Percentiles rank a stretch among this genome's conserved stretches.
Evolutionary conservation across 2,797 vertebrate genomes (phyloP).

Genomic region (Schizothorax lantsangensis): DNA sequence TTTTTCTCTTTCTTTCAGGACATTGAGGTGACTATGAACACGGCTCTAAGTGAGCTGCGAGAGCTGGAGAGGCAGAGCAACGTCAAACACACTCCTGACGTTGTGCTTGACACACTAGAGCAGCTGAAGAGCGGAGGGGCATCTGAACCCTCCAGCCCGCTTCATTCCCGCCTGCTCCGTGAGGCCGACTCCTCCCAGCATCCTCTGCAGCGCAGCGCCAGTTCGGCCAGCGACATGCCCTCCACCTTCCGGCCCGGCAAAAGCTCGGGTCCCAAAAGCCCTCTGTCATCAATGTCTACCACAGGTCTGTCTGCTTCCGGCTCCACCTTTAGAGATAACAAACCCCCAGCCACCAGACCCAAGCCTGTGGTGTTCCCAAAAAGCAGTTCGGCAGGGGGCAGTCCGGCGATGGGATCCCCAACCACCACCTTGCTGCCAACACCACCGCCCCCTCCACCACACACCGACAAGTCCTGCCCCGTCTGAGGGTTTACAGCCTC

Average conservation of each 20-base stretch:
- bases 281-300: constrained; percentile 72
- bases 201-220: constrained; percentile 92
- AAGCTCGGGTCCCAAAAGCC: constrained; percentile 80
- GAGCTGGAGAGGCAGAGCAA: constrained; percentile 91
- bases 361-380: constrained; percentile 95
- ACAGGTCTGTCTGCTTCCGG: constrained; percentile 85
- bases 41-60: constrained; percentile 88
- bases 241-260: constrained; percentile 91
- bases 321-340: constrained; percentile 85
- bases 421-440: constrained; percentile 86
- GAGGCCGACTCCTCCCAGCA: constrained; percentile 80
- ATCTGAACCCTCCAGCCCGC: constrained; percentile 95
- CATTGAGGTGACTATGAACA: constrained; percentile 89
- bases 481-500: constrained; percentile 76
- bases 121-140: constrained; percentile 89
- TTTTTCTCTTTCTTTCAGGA: constrained; percentile 78
- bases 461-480: constrained; percentile 94
- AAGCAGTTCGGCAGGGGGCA: constrained; percentile 78
- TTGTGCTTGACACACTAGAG: constrained; percentile 97
- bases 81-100: constrained; percentile 91
- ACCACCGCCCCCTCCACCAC: constrained; percentile 82
- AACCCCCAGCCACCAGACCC: constrained; percentile 90
- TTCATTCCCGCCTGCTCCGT: constrained; percentile 91
- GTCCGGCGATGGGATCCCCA: constrained; percentile 85
- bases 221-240: constrained; percentile 93